Evolutionary conservation across 2,113 vertebrate species (phyloP).

Genomic region (Carassius auratus): DNA sequence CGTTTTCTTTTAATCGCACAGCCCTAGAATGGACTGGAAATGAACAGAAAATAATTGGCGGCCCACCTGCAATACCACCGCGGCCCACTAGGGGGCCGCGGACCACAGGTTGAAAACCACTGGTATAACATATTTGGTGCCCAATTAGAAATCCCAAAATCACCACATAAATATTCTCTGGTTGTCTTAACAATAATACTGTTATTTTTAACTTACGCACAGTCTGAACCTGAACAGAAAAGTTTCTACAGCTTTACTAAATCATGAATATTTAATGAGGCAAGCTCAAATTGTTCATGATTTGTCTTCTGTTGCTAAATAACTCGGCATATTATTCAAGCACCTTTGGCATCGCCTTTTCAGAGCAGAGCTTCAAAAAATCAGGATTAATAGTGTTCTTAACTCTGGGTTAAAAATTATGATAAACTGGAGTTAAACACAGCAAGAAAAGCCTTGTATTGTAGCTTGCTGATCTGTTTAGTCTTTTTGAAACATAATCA

Average conservation of each 20-base stretch:
- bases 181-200: background rate
- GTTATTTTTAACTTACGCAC: background rate
- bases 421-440: too few species aligned
- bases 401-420: too few species aligned
- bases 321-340: background rate
- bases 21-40: too few species aligned
- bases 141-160: background rate
- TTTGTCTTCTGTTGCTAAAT: background rate
- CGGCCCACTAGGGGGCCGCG: too few species aligned
- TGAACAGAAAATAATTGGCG: too few species aligned
- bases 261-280: background rate
- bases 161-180: background rate
- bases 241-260: background rate
- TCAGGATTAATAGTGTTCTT: background rate
- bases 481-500: too few species aligned
- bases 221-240: background rate
- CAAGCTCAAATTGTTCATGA: background rate
- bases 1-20: too few species aligned
- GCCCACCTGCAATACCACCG: too few species aligned
- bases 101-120: too few species aligned
- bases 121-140: too few species aligned
- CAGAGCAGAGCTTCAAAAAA: background rate
- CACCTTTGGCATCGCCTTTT: background rate
- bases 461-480: too few species aligned
- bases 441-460: too few species aligned